Evolutionary conservation across 2,797 vertebrate genomes (phyloP), one percentile per base, ranked within the genome.

Genomic region (Vipera latastei): DNA sequence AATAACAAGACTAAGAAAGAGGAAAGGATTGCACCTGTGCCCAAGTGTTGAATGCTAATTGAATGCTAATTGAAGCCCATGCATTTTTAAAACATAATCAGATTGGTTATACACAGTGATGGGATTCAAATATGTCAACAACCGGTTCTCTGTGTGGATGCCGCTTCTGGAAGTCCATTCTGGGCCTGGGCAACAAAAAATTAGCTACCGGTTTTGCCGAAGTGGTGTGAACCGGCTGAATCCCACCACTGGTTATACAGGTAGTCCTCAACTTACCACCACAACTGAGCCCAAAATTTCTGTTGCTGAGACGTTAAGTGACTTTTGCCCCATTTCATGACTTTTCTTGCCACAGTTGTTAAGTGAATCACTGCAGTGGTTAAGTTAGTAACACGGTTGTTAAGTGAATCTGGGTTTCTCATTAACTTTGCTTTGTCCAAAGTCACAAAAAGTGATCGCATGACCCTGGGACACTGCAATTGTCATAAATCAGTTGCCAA

Each of bases 1-100:
- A 95, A 95, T 92, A 89, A 89, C 26, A 92, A 26, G 78, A 26
- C 44, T n/a, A 4, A 91, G 14, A 63, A 61, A 89, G 14, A 44
- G 6, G 38, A 73, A 73, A 73, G 65, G 14, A 73, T 73, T 73
- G n/a, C 55, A 28, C 14, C 18, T 63, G 59, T 48, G 13, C 12
- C 44, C 22, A 48, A n/a, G 44, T 26, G 25, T 60, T 60, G 38
- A 20, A 32, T 91, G 20, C 26, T 59, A 86, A 51, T 51, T 51
- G 16, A 20, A 32, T 91, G 20, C 26, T 59, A 86, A 51, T 51
- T 51, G 16, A 44, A 20, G 38, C 7, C 57, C 51, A 32, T 13
- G 9, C 3, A 9, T 65, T 69, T 32, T 69, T 5, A 16, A 69
- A 69, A 65, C 1, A 26, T 12, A n/a, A 65, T 65, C 28, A 69